phyloP scores from a whole-genome alignment of 2,888 invertebrate species.

The Parnassius smintheus region DNA sequence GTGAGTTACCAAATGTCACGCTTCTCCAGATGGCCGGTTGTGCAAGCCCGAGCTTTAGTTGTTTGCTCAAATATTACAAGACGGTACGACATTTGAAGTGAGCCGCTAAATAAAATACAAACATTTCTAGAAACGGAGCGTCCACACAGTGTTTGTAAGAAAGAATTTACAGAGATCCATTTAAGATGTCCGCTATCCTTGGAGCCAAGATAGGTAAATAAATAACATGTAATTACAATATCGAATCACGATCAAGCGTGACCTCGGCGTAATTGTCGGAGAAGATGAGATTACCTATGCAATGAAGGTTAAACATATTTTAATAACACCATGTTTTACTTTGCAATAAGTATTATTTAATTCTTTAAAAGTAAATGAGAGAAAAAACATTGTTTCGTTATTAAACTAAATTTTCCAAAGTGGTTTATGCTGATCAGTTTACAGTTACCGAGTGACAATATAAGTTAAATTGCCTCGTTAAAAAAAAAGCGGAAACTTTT shows the following conservation, averaged over 20 bases:
- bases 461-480: background rate
- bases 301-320: slow-evolving; percentile 49
- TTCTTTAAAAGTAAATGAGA: background rate
- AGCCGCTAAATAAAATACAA: slow-evolving; percentile 79
- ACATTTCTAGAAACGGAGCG: slow-evolving; percentile 62
- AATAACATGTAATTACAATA: slow-evolving; percentile 74
- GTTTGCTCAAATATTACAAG: slow-evolving; percentile 79
- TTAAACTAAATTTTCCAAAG: too few relatives aligned
- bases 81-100: slow-evolving; percentile 78
- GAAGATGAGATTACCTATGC: slow-evolving; percentile 65
- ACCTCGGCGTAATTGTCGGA: slow-evolving; percentile 61
- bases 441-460: too few relatives aligned
- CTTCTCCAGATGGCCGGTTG: slow-evolving; percentile 75
- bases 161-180: slow-evolving; percentile 67
- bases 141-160: slow-evolving; percentile 60
- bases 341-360: too few relatives aligned
- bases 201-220: slow-evolving; percentile 68
- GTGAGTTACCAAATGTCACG: slow-evolving; percentile 68
- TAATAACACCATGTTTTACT: slow-evolving; percentile 13
- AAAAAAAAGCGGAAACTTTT: slow-evolving; percentile 22
- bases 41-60: slow-evolving; percentile 65
- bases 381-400: background rate
- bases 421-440: too few relatives aligned
- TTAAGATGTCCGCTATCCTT: slow-evolving; percentile 75
- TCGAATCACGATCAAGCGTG: slow-evolving; percentile 70